phyloP scores from a whole-genome alignment of 2,888 invertebrate genomes.

The Andrena bucephala region DNA sequence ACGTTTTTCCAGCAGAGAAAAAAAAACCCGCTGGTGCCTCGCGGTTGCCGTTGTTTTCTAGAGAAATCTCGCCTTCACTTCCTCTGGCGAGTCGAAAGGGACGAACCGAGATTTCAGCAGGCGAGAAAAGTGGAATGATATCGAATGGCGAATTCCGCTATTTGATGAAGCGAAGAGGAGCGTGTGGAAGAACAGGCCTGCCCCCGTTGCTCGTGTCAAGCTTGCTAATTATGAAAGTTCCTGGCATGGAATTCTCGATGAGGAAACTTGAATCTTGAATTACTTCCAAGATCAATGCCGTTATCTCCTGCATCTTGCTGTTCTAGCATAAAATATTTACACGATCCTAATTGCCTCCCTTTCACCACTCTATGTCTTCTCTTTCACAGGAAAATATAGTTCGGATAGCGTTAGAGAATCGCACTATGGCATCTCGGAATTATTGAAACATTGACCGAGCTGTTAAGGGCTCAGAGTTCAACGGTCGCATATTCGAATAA shows the following conservation, averaged over 20 bases:
- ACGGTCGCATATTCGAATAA: too few relatives aligned
- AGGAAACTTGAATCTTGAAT: slow-evolving; percentile 54
- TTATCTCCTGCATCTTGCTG: slow-evolving; percentile 36
- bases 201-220: slow-evolving; percentile 57
- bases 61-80: slow-evolving; percentile 32
- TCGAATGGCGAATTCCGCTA: slow-evolving; percentile 6
- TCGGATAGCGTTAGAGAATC: too few relatives aligned
- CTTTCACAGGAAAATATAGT: background rate
- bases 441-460: too few relatives aligned
- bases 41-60: slow-evolving; percentile 14
- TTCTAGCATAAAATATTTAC: slow-evolving; percentile 43
- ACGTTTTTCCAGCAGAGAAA: slow-evolving; percentile 57
- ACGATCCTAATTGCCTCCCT: background rate
- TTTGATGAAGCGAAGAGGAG: slow-evolving; percentile 24
- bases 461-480: too few relatives aligned
- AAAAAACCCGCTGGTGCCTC: slow-evolving; percentile 13
- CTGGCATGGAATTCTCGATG: slow-evolving; percentile 50
- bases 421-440: too few relatives aligned
- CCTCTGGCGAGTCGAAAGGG: background rate
- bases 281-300: slow-evolving; percentile 43
- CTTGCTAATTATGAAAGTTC: slow-evolving; percentile 80
- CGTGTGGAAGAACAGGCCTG: slow-evolving; percentile 5
- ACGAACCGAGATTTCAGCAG: slow-evolving; percentile 29
- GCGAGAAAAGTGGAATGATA: slow-evolving; percentile 32
- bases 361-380: background rate